Evolutionary conservation across 2,888 invertebrate genomes (phyloP).

Genomic region (Carcina quercana): DNA sequence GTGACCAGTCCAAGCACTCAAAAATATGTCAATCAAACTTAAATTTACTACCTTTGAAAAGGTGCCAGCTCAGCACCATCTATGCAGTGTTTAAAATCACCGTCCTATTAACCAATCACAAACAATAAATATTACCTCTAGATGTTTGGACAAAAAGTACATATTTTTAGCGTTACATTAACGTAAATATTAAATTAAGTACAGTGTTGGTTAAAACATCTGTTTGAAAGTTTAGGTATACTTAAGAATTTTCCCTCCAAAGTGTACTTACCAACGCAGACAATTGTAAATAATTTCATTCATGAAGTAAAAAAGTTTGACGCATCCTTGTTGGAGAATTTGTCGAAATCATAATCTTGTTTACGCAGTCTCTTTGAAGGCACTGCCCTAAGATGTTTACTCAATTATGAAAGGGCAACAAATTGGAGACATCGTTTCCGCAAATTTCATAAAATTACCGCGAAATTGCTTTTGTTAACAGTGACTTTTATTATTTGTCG

Average conservation of each 20-base stretch:
- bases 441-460: constrained; percentile 18
- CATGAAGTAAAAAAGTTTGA: constrained; percentile 12
- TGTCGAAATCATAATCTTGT: constrained; percentile 33
- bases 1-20: no score
- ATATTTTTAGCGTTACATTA: not conserved
- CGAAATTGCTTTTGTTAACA: constrained; percentile 18
- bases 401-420: constrained; percentile 28
- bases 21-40: no score
- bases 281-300: constrained; percentile 20
- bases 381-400: constrained; percentile 27
- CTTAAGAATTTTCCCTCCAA: no score
- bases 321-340: constrained; percentile 12
- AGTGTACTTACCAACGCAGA: constrained; percentile 16
- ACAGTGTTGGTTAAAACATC: no score
- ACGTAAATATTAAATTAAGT: not conserved
- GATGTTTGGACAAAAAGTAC: no score
- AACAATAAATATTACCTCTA: no score
- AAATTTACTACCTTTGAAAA: no score
- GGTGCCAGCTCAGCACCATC: no score
- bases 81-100: no score
- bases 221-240: no score
- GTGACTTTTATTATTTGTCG: constrained; percentile 12
- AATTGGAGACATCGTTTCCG: constrained; percentile 28
- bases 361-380: constrained; percentile 29
- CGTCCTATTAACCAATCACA: no score